Base-by-base conservation (phyloP, 2,888 invertebrate genomes). In the Drosophila paranaensis region DNA sequence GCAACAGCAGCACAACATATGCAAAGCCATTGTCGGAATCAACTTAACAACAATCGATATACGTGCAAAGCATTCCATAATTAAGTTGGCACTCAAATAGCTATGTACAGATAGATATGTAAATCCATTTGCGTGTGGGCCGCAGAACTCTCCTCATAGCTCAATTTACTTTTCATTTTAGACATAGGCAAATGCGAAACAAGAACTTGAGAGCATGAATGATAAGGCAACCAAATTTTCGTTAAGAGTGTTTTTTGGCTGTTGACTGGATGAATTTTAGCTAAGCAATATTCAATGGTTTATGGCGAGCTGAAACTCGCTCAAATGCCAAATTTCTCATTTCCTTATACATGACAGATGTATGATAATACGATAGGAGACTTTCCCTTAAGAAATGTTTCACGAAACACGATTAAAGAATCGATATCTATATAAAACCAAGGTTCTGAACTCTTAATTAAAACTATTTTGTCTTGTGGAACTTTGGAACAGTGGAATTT, bases 41-140 rank as follows among this genome's bases (percentile, higher is more conserved):
- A 64, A 54, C 60, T 60, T 46, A 57, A 65, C 78, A 57, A 39
- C 72, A 11, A 66, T 56, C 45, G 30, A 45, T 58, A 43, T 45
- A 65, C 48, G 57, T 54, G 73, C 45, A 60, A 42, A 56, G 66
- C 66, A 60, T 73, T 77, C 61, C 46, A 66, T 65, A 65, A 74
- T 74, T 72, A 64, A 73, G 60, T 64, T 64, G 60, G 58, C 55
- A 46, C 62, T 51, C 50, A 33, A 55, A 70, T 56, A 43, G 43
- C 68, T 53, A 61, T 46, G 40, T 33, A 35, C 11, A 27, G 8
- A 20, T 16, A 35, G 25, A 25, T 51, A 35, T 14, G 10, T 27
- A 8, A 25, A 11, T 20, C 13, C 11, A 13, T 39, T 35, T 37
- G 25, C 42, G 27, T 54, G 72, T 50, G 48, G 54, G 55, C 14